Conservation (phyloP, 2,113 vertebrate genomes). For the Panthera leo region DNA sequence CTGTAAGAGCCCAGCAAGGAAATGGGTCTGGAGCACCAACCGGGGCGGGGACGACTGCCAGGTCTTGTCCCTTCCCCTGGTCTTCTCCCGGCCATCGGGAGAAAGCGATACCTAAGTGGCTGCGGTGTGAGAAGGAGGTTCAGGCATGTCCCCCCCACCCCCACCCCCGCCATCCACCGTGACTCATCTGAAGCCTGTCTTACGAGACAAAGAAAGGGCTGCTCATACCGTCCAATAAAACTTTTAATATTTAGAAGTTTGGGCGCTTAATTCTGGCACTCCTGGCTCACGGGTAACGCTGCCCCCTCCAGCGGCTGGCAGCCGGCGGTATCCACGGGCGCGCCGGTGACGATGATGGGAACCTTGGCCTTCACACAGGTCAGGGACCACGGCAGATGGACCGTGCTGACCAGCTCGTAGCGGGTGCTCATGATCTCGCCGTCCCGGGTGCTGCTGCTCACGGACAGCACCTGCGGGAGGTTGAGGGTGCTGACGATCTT, state of each 20-base stretch:
- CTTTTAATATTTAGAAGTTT: slow-evolving; percentile 43
- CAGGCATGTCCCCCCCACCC: neutral
- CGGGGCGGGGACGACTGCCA: rapidly evolving
- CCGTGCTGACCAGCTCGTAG: slow-evolving; percentile 65
- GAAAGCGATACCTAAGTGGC: rapidly evolving
- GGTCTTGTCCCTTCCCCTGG: neutral
- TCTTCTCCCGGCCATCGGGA: neutral
- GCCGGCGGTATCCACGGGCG: rapidly evolving
- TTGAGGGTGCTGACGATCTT: slow-evolving; percentile 53
- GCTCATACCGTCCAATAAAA: neutral
- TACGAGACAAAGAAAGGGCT: neutral
- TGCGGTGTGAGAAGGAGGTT: neutral
- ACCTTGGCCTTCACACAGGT: slow-evolving; percentile 36
- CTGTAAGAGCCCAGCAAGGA: neutral
- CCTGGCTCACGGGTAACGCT: rapidly evolving
- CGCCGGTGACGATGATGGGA: slow-evolving; percentile 53
- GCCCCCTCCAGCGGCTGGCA: rapidly evolving
- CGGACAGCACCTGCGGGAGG: slow-evolving; percentile 60
- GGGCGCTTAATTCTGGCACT: neutral
- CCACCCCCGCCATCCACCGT: too few relatives aligned
- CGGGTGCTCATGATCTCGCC: slow-evolving; percentile 62
- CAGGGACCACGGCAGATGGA: slow-evolving; percentile 72
- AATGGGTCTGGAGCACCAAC: neutral
- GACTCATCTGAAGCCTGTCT: neutral
- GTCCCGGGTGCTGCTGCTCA: neutral